These are phyloP conservation scores for Microctonus brassicae DNA, from an alignment of 2,888 invertebrate genomes.

Conservation along the genomic window DNA sequence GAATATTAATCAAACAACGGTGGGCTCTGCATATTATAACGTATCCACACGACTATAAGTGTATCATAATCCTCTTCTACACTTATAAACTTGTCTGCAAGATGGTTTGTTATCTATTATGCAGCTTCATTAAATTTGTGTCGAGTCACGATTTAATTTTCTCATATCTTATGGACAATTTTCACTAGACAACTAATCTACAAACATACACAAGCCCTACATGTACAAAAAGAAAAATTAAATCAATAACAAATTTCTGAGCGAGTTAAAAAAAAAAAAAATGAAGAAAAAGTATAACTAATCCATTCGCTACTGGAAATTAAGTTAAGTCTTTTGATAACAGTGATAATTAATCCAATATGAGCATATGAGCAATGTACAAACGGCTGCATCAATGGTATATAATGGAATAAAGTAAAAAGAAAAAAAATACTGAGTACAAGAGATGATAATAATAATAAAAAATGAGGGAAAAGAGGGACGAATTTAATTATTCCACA, in stretches of 20 bases:
- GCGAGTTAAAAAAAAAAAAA: no score
- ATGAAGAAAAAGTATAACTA: no score
- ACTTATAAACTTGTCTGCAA: slow-evolving; percentile 35
- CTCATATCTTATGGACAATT: neutral
- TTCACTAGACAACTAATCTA: neutral
- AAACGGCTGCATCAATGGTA: no score
- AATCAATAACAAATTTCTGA: no score
- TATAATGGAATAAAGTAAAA: neutral
- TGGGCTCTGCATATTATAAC: neutral
- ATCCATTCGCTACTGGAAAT: no score
- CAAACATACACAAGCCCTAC: neutral
- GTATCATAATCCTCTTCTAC: slow-evolving; percentile 1
- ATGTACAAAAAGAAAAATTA: no score
- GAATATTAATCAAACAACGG: slow-evolving; percentile 50
- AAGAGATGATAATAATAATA: neutral
- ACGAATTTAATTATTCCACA: slow-evolving; percentile 19
- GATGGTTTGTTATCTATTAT: slow-evolving; percentile 30
- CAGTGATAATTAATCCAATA: no score
- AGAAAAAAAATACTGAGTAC: neutral
- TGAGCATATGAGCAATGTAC: no score
- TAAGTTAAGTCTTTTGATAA: no score
- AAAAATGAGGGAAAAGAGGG: neutral
- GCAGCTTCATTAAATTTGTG: slow-evolving; percentile 31
- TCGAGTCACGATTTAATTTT: slow-evolving; percentile 32
- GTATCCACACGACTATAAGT: no score